phyloP scores from a whole-genome alignment of 2,888 invertebrate species.

The Dolichopus griseipennis region DNA sequence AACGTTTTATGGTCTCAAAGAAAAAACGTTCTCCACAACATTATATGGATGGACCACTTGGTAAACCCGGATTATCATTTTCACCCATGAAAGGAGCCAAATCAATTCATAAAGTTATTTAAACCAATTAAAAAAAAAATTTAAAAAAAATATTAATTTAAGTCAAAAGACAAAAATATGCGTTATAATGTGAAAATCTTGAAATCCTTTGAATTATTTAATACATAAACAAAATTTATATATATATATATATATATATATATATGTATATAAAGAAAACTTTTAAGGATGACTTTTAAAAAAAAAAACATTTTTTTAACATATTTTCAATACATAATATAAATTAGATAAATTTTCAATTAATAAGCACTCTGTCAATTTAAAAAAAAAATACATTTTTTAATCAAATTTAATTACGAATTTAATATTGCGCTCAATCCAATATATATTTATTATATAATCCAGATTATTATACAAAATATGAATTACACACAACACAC shows the following conservation, averaged over 20 bases:
- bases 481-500: too few relatives aligned
- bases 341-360: too few relatives aligned
- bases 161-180: background rate
- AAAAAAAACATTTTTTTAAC: too few relatives aligned
- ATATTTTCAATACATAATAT: too few relatives aligned
- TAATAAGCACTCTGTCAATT: too few relatives aligned
- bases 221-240: background rate
- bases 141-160: background rate
- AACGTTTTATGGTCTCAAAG: constrained; percentile 42
- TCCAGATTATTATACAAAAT: too few relatives aligned
- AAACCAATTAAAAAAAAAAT: background rate
- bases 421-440: too few relatives aligned
- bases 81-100: background rate
- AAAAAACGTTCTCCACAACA: constrained; percentile 39
- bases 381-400: too few relatives aligned
- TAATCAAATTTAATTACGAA: too few relatives aligned
- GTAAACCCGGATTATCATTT: background rate
- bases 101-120: background rate
- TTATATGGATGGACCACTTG: constrained; percentile 30
- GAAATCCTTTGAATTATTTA: background rate
- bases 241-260: too few relatives aligned
- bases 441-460: too few relatives aligned
- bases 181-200: background rate
- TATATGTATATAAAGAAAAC: background rate
- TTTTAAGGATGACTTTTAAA: background rate